Percentiles rank a stretch among this genome's conserved stretches.
Conservation (phyloP, 2,113 vertebrate species). For the Corvus hawaiiensis region DNA sequence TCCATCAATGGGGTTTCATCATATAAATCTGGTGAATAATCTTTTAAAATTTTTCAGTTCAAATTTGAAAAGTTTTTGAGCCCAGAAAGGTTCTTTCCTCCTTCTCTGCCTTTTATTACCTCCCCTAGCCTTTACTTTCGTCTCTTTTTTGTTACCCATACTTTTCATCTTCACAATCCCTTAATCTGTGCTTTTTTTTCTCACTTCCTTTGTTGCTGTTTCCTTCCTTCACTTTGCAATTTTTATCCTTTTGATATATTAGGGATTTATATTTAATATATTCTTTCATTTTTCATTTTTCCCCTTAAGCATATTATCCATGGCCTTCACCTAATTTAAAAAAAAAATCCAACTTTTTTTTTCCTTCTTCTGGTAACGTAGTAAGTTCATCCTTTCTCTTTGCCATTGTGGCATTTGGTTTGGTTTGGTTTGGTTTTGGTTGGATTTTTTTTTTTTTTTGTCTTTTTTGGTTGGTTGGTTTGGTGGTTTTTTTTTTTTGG, state of each 20-base stretch:
- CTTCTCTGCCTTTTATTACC: neutral
- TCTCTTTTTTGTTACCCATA: neutral
- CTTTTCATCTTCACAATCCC: neutral
- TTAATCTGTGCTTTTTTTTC: neutral
- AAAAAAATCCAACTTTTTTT: neutral
- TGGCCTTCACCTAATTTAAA: neutral
- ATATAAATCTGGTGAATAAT: neutral
- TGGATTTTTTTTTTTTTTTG: too few relatives aligned
- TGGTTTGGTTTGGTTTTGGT: neutral
- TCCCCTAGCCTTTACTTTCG: neutral
- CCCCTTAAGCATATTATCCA: neutral
- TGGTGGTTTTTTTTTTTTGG: neutral
- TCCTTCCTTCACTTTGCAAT: neutral
- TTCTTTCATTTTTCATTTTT: neutral
- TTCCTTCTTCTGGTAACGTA: neutral
- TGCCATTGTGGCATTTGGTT: neutral
- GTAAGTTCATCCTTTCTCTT: neutral
- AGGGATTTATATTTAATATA: neutral
- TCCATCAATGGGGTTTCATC: neutral
- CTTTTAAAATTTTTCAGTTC: neutral
- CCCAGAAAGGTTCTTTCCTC: neutral
- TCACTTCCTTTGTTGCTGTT: neutral
- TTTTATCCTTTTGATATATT: neutral
- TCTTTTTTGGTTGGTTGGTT: neutral
- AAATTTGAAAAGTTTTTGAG: neutral